phyloP scores from a whole-genome alignment of 2,113 vertebrate species.

The Mastomys coucha region DNA sequence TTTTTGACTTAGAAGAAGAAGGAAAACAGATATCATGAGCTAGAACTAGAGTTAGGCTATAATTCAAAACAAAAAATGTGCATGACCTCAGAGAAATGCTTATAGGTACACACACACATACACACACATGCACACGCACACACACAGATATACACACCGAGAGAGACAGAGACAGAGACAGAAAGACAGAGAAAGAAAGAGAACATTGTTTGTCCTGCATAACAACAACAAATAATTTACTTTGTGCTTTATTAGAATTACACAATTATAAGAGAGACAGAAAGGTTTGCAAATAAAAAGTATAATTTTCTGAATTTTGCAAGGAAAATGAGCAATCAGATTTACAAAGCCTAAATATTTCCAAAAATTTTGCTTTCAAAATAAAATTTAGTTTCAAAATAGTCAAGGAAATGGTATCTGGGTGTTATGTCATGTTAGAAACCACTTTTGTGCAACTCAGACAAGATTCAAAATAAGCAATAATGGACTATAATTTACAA shows the following conservation, averaged over 20 bases:
- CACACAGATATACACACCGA: background rate
- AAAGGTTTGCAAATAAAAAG: background rate
- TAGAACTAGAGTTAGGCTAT: background rate
- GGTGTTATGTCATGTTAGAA: background rate
- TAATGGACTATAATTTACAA: background rate
- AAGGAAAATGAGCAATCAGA: background rate
- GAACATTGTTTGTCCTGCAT: background rate
- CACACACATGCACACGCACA: background rate
- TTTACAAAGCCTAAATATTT: background rate
- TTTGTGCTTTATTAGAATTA: background rate
- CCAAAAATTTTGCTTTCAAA: background rate
- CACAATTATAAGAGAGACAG: background rate
- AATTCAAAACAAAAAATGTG: background rate
- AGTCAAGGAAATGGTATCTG: background rate
- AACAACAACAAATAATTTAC: background rate
- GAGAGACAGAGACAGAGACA: too few species aligned
- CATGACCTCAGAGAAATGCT: background rate
- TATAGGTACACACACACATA: background rate
- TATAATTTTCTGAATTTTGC: background rate
- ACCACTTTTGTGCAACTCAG: background rate
- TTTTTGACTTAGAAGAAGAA: background rate
- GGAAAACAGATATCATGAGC: background rate
- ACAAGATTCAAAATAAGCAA: background rate
- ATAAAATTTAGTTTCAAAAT: background rate
- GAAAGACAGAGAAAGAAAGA: background rate